Base-by-base conservation (phyloP, 2,113 vertebrate species). In the Octodon degus region DNA sequence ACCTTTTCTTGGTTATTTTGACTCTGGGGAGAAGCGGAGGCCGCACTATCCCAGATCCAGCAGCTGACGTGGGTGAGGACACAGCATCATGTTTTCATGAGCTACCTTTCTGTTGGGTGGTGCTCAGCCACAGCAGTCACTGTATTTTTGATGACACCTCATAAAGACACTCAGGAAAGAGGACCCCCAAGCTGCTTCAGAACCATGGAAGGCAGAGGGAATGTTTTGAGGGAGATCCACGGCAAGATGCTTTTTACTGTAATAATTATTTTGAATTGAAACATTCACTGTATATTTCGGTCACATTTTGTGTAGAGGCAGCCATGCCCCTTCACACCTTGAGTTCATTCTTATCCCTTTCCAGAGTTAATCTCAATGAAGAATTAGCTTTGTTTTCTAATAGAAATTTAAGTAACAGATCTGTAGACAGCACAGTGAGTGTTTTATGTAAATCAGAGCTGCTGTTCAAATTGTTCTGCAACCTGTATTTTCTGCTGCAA, bases 261-360 rank as follows among this genome's bases (percentile, higher is more conserved):
- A 79, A 32, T 50, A 79, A 50, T 27, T 79, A 58, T 58, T 58
- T 19, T 19, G 17, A 58, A 58, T 58, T 58, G 14, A 55, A 55
- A 55, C 55, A 58, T 58, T 79, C 40, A 72, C 19, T 37, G 70
- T 37, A n/a, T 22, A 22, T 22, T 76, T 43, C 27, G 72, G 40
- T 76, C 22, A 50, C 13, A 30, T 50, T 50, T 77, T 30, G 13
- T 30, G 14, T 30, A 9, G 47, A 72, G n/a, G n/a, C 13, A 43
- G 10, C 25, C 20, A 2, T 1, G 3, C 10, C 17, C 32, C 7
- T 27, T 14, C 7, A 9, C 9, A 2, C 32, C 9, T 11, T 8
- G 37, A 3, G 17, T 50, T 27, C 0, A 25, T 11, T 14, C 2
- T 30, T 9, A 0, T 25, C 53, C 0, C 27, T 62, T 24, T 47